Evolutionary conservation across 1,140 invertebrate species (phyloP).

Genomic region (Thaumetopoea pityocampa): DNA sequence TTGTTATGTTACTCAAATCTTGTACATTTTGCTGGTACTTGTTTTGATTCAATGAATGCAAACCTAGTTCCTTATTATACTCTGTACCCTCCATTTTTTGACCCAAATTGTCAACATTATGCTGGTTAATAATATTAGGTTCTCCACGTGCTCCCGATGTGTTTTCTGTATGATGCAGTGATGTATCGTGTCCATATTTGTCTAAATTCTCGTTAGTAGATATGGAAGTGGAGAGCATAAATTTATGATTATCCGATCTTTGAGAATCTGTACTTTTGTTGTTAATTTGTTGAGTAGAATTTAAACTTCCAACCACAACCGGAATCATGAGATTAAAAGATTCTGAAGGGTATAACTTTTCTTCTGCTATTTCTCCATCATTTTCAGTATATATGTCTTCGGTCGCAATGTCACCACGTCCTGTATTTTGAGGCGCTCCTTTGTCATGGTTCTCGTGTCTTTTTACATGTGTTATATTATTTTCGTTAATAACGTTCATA

Average conservation of each 20-base stretch:
- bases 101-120: conserved; percentile 19
- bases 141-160: too few species aligned
- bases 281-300: too few species aligned
- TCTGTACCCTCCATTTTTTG: conserved; percentile 17
- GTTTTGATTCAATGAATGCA: conserved; percentile 7
- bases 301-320: too few species aligned
- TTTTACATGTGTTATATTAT: too few species aligned
- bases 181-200: too few species aligned
- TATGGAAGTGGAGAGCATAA: too few species aligned
- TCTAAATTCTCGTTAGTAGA: too few species aligned
- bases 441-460: background rate
- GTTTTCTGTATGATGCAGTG: too few species aligned
- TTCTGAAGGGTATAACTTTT: background rate
- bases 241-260: too few species aligned
- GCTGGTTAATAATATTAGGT: too few species aligned
- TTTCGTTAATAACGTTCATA: too few species aligned
- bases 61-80: conserved; percentile 16
- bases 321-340: background rate
- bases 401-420: conserved; percentile 16
- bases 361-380: background rate
- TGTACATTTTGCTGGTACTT: conserved; percentile 14
- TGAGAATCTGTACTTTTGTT: too few species aligned
- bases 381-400: conserved; percentile 4
- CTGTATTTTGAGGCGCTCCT: conserved; percentile 3
- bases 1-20: conserved; percentile 5